Conservation (phyloP, 2,888 invertebrate genomes). For the Phengaris alcon region DNA sequence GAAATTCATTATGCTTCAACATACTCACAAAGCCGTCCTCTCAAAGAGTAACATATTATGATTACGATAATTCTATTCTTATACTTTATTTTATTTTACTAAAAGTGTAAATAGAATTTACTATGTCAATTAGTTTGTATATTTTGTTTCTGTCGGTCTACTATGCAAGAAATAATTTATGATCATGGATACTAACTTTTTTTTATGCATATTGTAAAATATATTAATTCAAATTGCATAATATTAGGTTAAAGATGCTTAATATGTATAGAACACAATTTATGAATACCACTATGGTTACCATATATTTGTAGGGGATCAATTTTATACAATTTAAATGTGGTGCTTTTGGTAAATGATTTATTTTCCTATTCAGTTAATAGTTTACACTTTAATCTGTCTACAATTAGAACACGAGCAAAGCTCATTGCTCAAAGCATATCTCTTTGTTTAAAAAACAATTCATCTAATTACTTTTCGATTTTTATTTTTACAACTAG, state of each 20-base stretch:
- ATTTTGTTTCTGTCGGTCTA: not conserved
- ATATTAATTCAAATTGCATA: not conserved
- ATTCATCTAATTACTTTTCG: not conserved
- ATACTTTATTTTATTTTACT: not conserved
- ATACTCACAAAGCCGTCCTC: not conserved
- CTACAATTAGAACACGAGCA: not conserved
- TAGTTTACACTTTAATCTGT: not conserved
- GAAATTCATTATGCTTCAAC: not conserved
- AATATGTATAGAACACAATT: not conserved
- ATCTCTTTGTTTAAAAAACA: not conserved
- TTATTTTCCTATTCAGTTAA: slow-evolving; percentile 5
- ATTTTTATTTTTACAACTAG: too few relatives aligned
- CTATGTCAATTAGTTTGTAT: not conserved
- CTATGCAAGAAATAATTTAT: not conserved
- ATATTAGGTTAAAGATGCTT: not conserved
- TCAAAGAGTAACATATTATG: not conserved
- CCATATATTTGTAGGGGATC: not conserved
- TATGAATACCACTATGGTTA: not conserved
- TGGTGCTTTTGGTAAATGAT: slow-evolving; percentile 17
- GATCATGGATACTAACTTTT: not conserved
- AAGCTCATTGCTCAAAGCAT: not conserved
- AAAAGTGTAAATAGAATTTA: not conserved
- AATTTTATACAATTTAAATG: not conserved
- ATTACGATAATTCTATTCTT: not conserved
- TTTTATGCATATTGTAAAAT: not conserved